phyloP scores from a whole-genome alignment of 2,797 vertebrate species.

The Peromyscus aztecus region DNA sequence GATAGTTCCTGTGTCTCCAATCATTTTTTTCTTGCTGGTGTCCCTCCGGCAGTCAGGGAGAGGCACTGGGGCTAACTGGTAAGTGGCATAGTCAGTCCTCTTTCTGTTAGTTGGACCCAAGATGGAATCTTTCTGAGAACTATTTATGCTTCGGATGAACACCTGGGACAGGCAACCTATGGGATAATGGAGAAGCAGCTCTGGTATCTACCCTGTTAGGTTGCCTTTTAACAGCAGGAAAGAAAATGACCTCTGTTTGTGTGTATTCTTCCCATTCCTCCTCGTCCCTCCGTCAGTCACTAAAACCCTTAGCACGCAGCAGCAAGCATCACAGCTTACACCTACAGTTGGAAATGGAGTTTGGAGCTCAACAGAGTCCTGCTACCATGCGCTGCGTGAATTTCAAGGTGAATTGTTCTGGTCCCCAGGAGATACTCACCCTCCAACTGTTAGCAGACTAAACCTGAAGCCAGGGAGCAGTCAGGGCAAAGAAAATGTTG shows the following conservation, averaged over 20 bases:
- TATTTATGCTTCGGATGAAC: constrained; percentile 6
- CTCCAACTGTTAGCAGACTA: not conserved
- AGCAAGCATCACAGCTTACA: not conserved
- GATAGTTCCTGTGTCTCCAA: not conserved
- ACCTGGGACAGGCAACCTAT: not conserved
- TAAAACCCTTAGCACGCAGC: not conserved
- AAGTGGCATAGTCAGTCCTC: constrained; percentile 8
- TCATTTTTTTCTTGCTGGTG: constrained; percentile 18
- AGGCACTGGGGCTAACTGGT: not conserved
- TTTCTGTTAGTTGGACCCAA: constrained; percentile 39
- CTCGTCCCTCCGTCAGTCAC: not conserved
- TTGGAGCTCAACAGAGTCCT: not conserved
- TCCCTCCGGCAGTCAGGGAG: not conserved
- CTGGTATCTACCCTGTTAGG: not conserved
- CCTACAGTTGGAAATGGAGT: constrained; percentile 35
- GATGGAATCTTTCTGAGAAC: constrained; percentile 10
- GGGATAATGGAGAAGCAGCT: not conserved
- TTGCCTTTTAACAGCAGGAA: constrained; percentile 6
- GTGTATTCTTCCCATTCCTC: not conserved
- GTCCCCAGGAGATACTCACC: not conserved
- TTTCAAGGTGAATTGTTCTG: not conserved
- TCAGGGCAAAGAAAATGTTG: not conserved
- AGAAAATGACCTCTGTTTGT: not conserved
- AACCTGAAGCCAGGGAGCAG: not conserved
- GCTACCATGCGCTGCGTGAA: not conserved